These are phyloP conservation scores for Hycleus cichorii DNA, from an alignment of 1,140 invertebrate species.

Conservation along the genomic window DNA sequence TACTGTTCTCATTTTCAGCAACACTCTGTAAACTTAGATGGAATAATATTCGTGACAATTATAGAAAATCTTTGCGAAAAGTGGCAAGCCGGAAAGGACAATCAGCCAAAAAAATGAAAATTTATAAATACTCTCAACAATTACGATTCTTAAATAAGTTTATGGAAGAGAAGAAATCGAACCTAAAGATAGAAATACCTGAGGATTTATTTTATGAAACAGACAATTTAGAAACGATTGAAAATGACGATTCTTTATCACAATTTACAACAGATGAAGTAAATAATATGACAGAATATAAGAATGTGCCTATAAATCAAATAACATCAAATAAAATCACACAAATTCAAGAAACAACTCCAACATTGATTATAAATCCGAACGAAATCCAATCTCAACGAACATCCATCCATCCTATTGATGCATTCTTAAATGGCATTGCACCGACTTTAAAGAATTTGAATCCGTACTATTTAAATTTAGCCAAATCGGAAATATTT, in stretches of 20 bases:
- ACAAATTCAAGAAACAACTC: too few relatives aligned
- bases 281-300: too few relatives aligned
- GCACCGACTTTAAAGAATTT: conserved; percentile 21
- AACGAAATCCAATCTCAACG: background rate
- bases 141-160: background rate
- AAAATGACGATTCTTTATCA: too few relatives aligned
- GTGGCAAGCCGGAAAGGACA: background rate
- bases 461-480: conserved; percentile 15
- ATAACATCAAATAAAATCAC: too few relatives aligned
- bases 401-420: conserved; percentile 14
- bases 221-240: too few relatives aligned
- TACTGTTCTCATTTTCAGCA: background rate
- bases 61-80: conserved; percentile 4
- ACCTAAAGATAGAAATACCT: too few relatives aligned
- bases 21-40: conserved; percentile 1
- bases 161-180: too few relatives aligned
- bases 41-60: conserved; percentile 6
- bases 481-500: conserved; percentile 26
- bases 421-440: conserved; percentile 20
- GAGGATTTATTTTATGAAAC: too few relatives aligned
- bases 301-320: too few relatives aligned
- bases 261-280: too few relatives aligned
- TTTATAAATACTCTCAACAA: conserved; percentile 7
- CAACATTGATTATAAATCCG: background rate
- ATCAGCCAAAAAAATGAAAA: background rate